phyloP scores from a whole-genome alignment of 2,888 invertebrate genomes.

The Drosophila demipolita region DNA sequence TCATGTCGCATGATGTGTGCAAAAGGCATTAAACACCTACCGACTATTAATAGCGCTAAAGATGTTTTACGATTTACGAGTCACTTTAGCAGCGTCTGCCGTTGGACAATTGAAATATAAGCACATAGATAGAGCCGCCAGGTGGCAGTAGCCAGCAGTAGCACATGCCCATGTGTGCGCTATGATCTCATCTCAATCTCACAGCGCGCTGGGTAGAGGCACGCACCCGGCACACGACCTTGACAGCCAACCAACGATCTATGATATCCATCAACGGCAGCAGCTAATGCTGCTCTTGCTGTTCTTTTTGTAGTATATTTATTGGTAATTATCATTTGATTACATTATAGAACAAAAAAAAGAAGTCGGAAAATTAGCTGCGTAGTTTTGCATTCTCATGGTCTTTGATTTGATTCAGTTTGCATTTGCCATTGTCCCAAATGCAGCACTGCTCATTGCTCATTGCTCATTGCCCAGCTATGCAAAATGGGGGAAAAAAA shows the following conservation, averaged over 20 bases:
- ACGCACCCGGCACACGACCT: conserved; percentile 70
- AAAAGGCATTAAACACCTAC: conserved; percentile 63
- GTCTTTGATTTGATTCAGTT: conserved; percentile 5
- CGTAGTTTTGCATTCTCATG: conserved; percentile 39
- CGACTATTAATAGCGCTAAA: conserved; percentile 65
- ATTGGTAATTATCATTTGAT: conserved; percentile 66
- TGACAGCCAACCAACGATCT: conserved; percentile 44
- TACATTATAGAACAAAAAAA: conserved; percentile 32
- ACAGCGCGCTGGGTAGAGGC: conserved; percentile 39
- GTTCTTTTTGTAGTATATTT: conserved; percentile 49
- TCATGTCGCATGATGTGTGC: conserved; percentile 66
- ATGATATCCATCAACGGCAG: conserved; percentile 28
- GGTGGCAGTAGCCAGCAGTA: conserved; percentile 56
- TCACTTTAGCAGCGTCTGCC: conserved; percentile 31
- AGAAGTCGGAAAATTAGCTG: background rate
- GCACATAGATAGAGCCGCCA: conserved; percentile 47
- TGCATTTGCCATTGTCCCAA: conserved; percentile 22
- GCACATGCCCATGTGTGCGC: conserved; percentile 34
- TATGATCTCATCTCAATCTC: conserved; percentile 73
- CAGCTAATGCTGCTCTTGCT: conserved; percentile 20
- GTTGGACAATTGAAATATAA: conserved; percentile 68
- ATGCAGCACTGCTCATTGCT: conserved; percentile 36
- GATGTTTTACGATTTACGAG: conserved; percentile 66
- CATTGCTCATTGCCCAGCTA: conserved; percentile 42
- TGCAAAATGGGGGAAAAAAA: conserved; percentile 26